A percentile compares a stretch with the other conserved stretches of the same genome.
phyloP scores from a whole-genome alignment of 2,888 invertebrate species.

The Chydorus sphaericus region DNA sequence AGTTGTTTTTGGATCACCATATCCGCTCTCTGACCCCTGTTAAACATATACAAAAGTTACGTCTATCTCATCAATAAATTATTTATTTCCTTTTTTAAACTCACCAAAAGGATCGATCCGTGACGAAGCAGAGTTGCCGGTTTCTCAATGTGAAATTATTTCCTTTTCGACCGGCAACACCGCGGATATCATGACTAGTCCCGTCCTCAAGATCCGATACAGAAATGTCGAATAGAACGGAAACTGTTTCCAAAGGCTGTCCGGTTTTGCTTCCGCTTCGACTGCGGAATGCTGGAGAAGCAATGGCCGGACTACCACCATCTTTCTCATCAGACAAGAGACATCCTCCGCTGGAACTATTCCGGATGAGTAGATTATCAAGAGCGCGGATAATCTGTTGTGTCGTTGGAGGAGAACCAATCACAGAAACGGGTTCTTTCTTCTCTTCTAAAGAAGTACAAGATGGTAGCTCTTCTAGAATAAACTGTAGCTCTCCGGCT shows the following conservation, averaged over 20 bases:
- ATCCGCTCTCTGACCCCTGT: slow-evolving; percentile 8
- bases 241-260: background rate
- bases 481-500: slow-evolving; percentile 7
- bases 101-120: slow-evolving; percentile 4
- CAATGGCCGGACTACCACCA: background rate
- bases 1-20: slow-evolving; percentile 9
- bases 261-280: slow-evolving; percentile 4
- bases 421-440: background rate
- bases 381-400: background rate
- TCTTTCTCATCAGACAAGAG: slow-evolving; percentile 3
- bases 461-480: background rate
- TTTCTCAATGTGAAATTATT: background rate
- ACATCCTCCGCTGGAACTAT: background rate
- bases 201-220: slow-evolving; percentile 6
- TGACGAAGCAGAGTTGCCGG: slow-evolving; percentile 7
- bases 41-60: too few relatives aligned
- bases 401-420: background rate
- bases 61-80: too few relatives aligned
- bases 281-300: slow-evolving; percentile 7
- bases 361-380: background rate
- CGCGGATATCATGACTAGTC: background rate
- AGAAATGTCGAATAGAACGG: slow-evolving; percentile 1
- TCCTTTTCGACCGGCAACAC: slow-evolving; percentile 2
- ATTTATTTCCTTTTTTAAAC: too few relatives aligned
- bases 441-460: too few relatives aligned